phyloP scores from a whole-genome alignment of 1,140 invertebrate species.

The Anastrepha ludens region DNA sequence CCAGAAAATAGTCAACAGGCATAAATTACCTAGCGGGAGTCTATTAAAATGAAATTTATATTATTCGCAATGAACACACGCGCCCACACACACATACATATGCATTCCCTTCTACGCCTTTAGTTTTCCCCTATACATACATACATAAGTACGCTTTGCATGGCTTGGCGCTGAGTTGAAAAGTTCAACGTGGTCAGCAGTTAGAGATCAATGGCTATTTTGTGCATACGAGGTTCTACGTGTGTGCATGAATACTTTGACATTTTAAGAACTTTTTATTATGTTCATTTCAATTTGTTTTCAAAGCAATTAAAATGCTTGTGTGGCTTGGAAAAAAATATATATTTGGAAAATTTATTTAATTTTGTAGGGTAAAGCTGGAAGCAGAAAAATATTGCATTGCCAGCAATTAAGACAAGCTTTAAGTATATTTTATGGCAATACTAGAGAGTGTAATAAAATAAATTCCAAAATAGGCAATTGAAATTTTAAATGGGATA shows the following conservation, averaged over 20 bases:
- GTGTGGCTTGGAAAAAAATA: not conserved
- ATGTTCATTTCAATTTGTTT: slow-evolving; percentile 50
- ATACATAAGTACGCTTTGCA: not conserved
- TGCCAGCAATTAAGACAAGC: not conserved
- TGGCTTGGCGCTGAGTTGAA: slow-evolving; percentile 10
- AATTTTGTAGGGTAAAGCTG: not conserved
- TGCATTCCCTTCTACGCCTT: not conserved
- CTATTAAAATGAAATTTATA: slow-evolving; percentile 52
- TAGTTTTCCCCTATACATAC: not conserved
- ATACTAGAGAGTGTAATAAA: not conserved
- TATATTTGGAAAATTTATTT: slow-evolving; percentile 21
- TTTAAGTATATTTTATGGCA: slow-evolving; percentile 6
- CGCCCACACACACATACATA: not conserved
- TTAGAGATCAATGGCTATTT: slow-evolving; percentile 32
- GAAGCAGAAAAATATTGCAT: not conserved
- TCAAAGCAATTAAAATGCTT: slow-evolving; percentile 50
- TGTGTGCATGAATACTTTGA: not conserved
- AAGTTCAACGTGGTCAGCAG: not conserved
- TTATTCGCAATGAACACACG: not conserved
- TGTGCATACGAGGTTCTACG: not conserved
- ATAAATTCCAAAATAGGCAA: not conserved
- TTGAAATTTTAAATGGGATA: not conserved
- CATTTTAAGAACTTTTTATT: slow-evolving; percentile 50
- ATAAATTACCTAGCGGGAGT: slow-evolving; percentile 51
- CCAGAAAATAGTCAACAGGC: slow-evolving; percentile 41